phyloP scores from a whole-genome alignment of 2,888 invertebrate species.

The Tipula confusa region DNA sequence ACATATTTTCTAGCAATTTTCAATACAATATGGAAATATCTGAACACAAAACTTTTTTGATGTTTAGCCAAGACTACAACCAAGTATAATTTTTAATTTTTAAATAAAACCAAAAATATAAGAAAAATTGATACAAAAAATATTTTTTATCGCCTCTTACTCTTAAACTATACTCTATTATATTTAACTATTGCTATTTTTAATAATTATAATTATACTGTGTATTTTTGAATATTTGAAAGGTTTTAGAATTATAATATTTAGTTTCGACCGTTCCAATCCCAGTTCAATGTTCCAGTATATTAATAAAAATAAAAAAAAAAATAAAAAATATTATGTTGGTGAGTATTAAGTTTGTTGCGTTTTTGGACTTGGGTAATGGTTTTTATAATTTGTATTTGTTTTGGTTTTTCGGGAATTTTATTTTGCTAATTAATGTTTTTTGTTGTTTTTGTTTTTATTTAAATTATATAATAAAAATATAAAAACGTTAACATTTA shows the following conservation, averaged over 20 bases:
- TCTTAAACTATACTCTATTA: background rate
- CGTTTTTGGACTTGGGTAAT: background rate
- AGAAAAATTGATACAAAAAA: background rate
- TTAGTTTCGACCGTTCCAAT: background rate
- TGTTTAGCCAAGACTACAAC: slow-evolving; percentile 20
- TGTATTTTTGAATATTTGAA: background rate
- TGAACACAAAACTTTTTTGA: background rate
- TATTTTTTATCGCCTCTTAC: background rate
- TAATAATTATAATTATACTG: background rate
- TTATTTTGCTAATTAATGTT: background rate
- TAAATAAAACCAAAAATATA: background rate
- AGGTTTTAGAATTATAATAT: background rate
- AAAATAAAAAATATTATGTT: background rate
- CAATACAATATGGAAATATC: background rate
- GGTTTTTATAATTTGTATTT: background rate
- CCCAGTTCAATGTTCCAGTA: background rate
- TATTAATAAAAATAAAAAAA: background rate
- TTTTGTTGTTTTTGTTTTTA: background rate
- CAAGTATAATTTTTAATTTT: background rate
- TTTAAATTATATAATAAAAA: background rate
- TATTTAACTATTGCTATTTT: background rate
- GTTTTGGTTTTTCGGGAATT: background rate
- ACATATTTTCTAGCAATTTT: slow-evolving; percentile 7
- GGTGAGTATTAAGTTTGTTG: background rate
- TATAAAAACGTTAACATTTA: slow-evolving; percentile 20